Conservation (phyloP, 1,140 invertebrate genomes). For the Dinothrombium tinctorium region DNA sequence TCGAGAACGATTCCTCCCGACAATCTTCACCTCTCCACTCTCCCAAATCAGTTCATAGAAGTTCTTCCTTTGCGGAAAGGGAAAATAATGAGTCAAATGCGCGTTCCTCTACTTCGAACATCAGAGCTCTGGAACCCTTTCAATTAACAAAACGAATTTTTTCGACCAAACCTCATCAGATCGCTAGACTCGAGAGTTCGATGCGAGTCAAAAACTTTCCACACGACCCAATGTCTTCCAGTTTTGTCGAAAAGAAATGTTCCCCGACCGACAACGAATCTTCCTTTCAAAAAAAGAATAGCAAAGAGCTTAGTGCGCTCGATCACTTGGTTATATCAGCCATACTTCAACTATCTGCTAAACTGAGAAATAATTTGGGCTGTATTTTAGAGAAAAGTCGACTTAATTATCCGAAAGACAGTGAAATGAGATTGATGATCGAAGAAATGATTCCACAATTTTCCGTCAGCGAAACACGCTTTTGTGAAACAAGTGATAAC, state of each 20-base stretch:
- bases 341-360: constrained; percentile 30
- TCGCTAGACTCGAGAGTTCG: neutral
- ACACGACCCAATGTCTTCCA: neutral
- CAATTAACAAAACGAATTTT: constrained; percentile 7
- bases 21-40: neutral
- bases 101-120: neutral
- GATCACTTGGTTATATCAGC: constrained; percentile 33
- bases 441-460: constrained; percentile 21
- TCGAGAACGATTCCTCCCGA: neutral
- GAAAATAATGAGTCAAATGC: no score
- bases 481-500: constrained; percentile 9
- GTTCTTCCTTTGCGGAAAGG: neutral
- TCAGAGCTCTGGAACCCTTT: constrained; percentile 2
- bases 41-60: neutral
- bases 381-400: constrained; percentile 18
- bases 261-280: neutral
- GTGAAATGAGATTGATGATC: constrained; percentile 20
- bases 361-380: constrained; percentile 26
- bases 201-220: neutral
- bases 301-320: constrained; percentile 13
- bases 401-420: constrained; percentile 17
- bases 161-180: constrained; percentile 9
- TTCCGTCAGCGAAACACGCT: constrained; percentile 9
- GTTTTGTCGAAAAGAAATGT: neutral
- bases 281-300: neutral